Evolutionary conservation across 2,113 vertebrate genomes (phyloP).

Genomic region (Thunnus maccoyii): DNA sequence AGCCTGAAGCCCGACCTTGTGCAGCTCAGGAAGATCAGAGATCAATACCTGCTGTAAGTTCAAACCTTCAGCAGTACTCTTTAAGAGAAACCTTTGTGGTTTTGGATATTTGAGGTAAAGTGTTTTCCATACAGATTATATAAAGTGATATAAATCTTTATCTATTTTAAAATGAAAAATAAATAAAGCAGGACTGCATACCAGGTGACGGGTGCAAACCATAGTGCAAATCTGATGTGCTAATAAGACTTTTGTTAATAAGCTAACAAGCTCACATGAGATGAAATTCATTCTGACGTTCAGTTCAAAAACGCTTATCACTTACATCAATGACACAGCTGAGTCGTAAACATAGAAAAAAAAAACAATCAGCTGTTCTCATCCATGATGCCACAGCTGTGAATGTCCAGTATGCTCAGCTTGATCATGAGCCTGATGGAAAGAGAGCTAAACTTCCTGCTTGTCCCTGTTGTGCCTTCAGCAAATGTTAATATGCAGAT

Average conservation of each 20-base stretch:
- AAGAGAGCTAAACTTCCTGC: not conserved
- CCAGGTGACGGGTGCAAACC: not conserved
- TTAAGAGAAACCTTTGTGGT: too few relatives aligned
- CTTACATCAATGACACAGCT: slow-evolving; percentile 44
- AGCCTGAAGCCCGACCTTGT: slow-evolving; percentile 96
- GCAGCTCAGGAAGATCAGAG: slow-evolving; percentile 95
- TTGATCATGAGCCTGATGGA: slow-evolving; percentile 3
- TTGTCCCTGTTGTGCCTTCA: too few relatives aligned
- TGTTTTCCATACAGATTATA: too few relatives aligned
- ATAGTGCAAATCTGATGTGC: not conserved
- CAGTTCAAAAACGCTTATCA: not conserved
- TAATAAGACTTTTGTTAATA: not conserved
- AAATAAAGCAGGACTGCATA: not conserved
- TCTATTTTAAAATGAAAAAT: too few relatives aligned
- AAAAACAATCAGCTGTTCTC: slow-evolving; percentile 49
- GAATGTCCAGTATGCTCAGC: slow-evolving; percentile 10
- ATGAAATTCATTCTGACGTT: slow-evolving; percentile 19
- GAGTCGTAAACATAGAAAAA: slow-evolving; percentile 43
- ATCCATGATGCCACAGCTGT: slow-evolving; percentile 36
- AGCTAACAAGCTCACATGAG: not conserved
- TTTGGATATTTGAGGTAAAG: too few relatives aligned
- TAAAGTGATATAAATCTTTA: too few relatives aligned
- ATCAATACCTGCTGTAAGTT: slow-evolving; percentile 96
- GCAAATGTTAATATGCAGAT: not conserved
- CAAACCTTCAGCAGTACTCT: not conserved